Percentiles rank a stretch among this genome's conserved stretches.
These are phyloP conservation scores for Sphinx pinastri DNA, from an alignment of 2,888 invertebrate species.

Conservation along the genomic window DNA sequence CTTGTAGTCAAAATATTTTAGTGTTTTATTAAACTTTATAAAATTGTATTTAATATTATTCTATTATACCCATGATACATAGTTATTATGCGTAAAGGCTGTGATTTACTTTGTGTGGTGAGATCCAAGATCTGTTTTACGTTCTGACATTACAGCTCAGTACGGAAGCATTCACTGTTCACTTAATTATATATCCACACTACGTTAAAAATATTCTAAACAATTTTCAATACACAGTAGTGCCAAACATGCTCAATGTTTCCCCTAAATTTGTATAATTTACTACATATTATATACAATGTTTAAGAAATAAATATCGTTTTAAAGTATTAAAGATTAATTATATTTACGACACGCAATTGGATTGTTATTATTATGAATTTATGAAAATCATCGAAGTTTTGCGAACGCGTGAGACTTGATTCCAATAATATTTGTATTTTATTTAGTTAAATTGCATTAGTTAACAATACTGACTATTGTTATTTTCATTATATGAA, in stretches of 20 bases:
- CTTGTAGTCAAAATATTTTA: constrained; percentile 53
- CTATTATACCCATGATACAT: constrained; percentile 35
- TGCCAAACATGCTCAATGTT: constrained; percentile 79
- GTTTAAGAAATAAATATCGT: constrained; percentile 31
- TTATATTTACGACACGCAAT: constrained; percentile 45
- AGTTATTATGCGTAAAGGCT: constrained; percentile 73
- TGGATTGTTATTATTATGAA: constrained; percentile 36
- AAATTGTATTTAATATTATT: constrained; percentile 30
- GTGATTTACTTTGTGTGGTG: constrained; percentile 76
- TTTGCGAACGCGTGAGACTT: constrained; percentile 28
- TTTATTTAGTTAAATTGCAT: neutral
- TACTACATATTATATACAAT: constrained; percentile 48
- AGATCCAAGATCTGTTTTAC: constrained; percentile 66
- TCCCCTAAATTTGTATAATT: constrained; percentile 27
- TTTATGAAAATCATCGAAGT: constrained; percentile 42
- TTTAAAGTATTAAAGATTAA: constrained; percentile 13
- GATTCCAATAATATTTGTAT: neutral
- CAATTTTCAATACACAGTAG: constrained; percentile 41
- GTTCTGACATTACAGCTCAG: constrained; percentile 35
- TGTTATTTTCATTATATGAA: constrained; percentile 9
- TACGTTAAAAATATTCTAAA: neutral
- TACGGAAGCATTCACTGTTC: constrained; percentile 5
- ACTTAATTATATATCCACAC: constrained; percentile 4
- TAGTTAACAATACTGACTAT: neutral
- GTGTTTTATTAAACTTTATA: constrained; percentile 37